Conservation (phyloP, 53 echinoderm and acorn worm species). For the Arbacia lixula region DNA sequence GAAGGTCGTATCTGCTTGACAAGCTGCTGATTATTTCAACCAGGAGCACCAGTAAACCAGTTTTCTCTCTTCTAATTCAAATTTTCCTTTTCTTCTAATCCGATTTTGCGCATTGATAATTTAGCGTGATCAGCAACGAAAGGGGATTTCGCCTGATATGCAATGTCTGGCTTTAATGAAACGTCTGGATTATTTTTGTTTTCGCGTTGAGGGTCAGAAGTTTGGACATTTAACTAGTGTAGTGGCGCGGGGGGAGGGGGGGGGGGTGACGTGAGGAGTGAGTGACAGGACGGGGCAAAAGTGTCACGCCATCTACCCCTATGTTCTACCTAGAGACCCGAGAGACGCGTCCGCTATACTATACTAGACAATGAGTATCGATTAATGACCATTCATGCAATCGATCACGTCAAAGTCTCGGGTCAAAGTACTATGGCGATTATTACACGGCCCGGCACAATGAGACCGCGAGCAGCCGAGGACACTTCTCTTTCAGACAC, state of each 20-base stretch:
- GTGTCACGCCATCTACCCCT: too few species aligned
- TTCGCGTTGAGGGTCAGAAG: too few species aligned
- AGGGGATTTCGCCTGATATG: too few species aligned
- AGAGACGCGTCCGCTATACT: too few species aligned
- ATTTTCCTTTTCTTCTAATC: conserved; percentile 12
- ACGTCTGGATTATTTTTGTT: too few species aligned
- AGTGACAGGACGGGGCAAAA: too few species aligned
- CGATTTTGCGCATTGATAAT: background rate
- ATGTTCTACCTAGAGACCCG: too few species aligned
- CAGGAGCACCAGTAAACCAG: background rate
- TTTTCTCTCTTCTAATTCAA: background rate
- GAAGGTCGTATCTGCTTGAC: conserved; percentile 32
- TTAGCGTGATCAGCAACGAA: background rate
- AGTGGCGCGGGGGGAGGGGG: background rate
- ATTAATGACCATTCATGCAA: conserved; percentile 11
- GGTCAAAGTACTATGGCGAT: conserved; percentile 52
- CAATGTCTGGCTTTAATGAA: too few species aligned
- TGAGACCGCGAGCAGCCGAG: conserved; percentile 19
- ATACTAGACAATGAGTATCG: conserved; percentile 8
- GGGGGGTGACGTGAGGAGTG: too few species aligned
- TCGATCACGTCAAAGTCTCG: conserved; percentile 46
- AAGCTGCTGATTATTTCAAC: conserved; percentile 16
- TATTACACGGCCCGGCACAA: conserved; percentile 39
- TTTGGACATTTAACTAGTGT: too few species aligned
- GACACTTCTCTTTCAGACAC: conserved; percentile 6